phyloP scores from a whole-genome alignment of 2,888 invertebrate species.

The Anorthoa munda region DNA sequence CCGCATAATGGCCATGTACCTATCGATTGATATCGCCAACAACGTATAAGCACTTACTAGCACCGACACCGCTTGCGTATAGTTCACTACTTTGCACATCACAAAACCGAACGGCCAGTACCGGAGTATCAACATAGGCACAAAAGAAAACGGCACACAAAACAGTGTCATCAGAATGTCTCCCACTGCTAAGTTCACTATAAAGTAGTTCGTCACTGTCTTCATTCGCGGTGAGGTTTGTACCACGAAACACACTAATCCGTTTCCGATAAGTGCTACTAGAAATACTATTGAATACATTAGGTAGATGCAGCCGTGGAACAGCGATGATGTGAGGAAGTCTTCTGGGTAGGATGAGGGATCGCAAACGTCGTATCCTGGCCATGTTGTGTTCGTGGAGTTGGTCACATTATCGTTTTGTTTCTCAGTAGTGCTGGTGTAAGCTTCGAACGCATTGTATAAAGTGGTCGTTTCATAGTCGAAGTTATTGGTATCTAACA shows the following conservation, averaged over 20 bases:
- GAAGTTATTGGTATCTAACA: slow-evolving; percentile 75
- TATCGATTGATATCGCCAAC: slow-evolving; percentile 97
- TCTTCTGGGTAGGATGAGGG: slow-evolving; percentile 72
- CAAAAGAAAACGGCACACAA: slow-evolving; percentile 97
- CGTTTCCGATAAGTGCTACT: slow-evolving; percentile 94
- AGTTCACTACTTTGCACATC: slow-evolving; percentile 96
- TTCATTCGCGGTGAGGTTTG: slow-evolving; percentile 96
- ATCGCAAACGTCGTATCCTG: slow-evolving; percentile 75
- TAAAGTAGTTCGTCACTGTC: slow-evolving; percentile 98
- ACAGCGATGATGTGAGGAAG: slow-evolving; percentile 87
- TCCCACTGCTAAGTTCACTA: slow-evolving; percentile 96
- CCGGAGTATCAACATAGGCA: slow-evolving; percentile 94
- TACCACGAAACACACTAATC: slow-evolving; percentile 96
- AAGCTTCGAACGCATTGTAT: slow-evolving; percentile 60
- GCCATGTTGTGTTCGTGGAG: slow-evolving; percentile 75
- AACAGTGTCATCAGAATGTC: slow-evolving; percentile 97
- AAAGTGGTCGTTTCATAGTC: slow-evolving; percentile 71
- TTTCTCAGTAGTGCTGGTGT: slow-evolving; percentile 61
- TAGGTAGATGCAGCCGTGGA: slow-evolving; percentile 92
- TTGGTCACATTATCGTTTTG: slow-evolving; percentile 64
- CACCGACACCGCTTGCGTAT: slow-evolving; percentile 95
- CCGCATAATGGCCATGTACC: slow-evolving; percentile 97
- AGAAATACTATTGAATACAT: slow-evolving; percentile 94
- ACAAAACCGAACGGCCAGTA: slow-evolving; percentile 97
- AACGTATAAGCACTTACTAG: slow-evolving; percentile 97